Conservation (phyloP, 2,888 invertebrate genomes). For the Lasioglossum calceatum region DNA sequence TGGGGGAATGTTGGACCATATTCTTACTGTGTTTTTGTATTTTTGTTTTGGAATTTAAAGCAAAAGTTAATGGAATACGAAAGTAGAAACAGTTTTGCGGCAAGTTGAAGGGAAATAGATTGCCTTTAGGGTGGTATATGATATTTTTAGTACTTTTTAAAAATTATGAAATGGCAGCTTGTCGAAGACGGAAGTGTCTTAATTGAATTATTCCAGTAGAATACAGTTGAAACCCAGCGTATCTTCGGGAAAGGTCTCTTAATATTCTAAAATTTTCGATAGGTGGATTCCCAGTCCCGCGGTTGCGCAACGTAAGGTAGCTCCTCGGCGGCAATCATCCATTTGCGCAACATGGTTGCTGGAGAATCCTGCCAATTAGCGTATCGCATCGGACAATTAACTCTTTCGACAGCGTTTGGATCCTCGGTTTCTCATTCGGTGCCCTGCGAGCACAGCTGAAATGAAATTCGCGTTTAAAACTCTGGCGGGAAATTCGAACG, state of each 20-base stretch:
- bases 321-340: background rate
- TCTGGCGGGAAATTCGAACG: background rate
- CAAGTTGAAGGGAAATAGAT: too few relatives aligned
- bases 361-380: background rate
- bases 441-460: background rate
- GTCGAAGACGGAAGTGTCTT: too few relatives aligned
- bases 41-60: background rate
- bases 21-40: background rate
- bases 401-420: background rate
- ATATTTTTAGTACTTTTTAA: too few relatives aligned
- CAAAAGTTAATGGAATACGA: too few relatives aligned
- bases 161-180: too few relatives aligned
- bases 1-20: background rate
- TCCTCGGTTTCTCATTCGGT: background rate
- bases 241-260: background rate
- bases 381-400: slow-evolving; percentile 9
- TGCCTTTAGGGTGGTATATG: too few relatives aligned
- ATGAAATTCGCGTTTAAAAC: background rate
- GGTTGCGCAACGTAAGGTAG: background rate
- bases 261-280: background rate
- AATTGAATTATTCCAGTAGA: background rate
- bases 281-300: background rate
- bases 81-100: too few relatives aligned
- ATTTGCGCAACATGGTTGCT: slow-evolving; percentile 4
- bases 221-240: background rate